Percentiles rank a stretch among this genome's conserved stretches.
Evolutionary conservation across 2,888 invertebrate genomes (phyloP).

Genomic region (Plagodis pulveraria): DNA sequence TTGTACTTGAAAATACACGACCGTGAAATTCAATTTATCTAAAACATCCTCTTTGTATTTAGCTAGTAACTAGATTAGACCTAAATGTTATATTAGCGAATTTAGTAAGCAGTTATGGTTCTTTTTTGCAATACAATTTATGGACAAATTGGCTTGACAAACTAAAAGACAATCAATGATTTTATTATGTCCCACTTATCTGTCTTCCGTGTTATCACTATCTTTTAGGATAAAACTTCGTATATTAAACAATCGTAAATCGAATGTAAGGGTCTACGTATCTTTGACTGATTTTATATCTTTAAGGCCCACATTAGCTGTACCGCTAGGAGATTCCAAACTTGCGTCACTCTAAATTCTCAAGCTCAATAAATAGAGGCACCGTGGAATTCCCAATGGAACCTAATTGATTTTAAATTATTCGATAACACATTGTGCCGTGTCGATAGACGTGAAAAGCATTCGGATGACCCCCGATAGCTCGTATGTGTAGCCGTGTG

Average conservation of each 20-base stretch:
- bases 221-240: constrained; percentile 7
- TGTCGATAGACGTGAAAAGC: constrained; percentile 54
- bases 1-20: no score
- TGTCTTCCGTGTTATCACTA: constrained; percentile 1
- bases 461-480: constrained; percentile 55
- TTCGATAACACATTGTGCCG: constrained; percentile 54
- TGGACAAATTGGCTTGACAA: no score
- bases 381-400: constrained; percentile 52
- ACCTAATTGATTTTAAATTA: constrained; percentile 65
- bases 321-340: constrained; percentile 34
- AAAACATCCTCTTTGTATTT: no score
- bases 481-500: constrained; percentile 47
- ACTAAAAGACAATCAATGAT: no score
- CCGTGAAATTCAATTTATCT: no score
- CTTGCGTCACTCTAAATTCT: constrained; percentile 39
- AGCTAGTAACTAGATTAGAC: no score
- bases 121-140: no score
- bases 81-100: no score
- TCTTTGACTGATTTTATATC: constrained; percentile 19
- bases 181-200: no score
- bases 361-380: constrained; percentile 37
- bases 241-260: constrained; percentile 1
- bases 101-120: no score
- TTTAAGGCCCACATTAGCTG: constrained; percentile 15
- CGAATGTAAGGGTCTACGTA: constrained; percentile 9